Conservation (phyloP, 2,113 vertebrate genomes). For the Orthonyx spaldingii region DNA sequence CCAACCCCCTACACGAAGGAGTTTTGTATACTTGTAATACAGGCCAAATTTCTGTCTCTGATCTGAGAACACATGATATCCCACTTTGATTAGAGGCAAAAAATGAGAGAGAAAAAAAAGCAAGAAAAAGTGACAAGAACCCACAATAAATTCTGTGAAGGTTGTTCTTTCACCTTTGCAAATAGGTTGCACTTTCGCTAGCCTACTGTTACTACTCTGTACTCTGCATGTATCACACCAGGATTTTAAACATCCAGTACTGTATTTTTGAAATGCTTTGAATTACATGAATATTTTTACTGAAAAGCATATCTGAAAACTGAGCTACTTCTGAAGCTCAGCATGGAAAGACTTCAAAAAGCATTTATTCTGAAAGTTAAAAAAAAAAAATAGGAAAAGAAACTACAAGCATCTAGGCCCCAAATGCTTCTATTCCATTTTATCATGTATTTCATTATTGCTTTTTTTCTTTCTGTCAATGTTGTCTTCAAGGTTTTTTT, state of each 20-base stretch:
- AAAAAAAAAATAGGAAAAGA: neutral
- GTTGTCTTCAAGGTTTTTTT: neutral
- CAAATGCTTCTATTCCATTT: neutral
- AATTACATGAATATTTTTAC: conserved; percentile 24
- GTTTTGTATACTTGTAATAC: neutral
- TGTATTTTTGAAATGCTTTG: neutral
- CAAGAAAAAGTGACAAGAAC: neutral
- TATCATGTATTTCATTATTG: neutral
- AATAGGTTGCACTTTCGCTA: neutral
- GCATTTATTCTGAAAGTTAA: neutral
- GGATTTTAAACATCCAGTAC: neutral
- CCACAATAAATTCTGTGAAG: conserved; percentile 5
- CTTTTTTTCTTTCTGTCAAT: neutral
- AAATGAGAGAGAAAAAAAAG: neutral
- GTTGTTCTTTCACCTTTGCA: conserved; percentile 14
- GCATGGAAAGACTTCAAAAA: neutral
- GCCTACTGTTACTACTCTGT: neutral
- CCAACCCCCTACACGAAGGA: neutral
- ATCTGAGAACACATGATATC: neutral
- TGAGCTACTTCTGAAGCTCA: neutral
- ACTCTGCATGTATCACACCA: neutral
- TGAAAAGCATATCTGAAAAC: neutral
- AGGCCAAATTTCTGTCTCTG: neutral
- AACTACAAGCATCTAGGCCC: neutral
- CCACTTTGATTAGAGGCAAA: neutral